phyloP scores from a whole-genome alignment of 2,113 vertebrate genomes.

The Tamias sibiricus region DNA sequence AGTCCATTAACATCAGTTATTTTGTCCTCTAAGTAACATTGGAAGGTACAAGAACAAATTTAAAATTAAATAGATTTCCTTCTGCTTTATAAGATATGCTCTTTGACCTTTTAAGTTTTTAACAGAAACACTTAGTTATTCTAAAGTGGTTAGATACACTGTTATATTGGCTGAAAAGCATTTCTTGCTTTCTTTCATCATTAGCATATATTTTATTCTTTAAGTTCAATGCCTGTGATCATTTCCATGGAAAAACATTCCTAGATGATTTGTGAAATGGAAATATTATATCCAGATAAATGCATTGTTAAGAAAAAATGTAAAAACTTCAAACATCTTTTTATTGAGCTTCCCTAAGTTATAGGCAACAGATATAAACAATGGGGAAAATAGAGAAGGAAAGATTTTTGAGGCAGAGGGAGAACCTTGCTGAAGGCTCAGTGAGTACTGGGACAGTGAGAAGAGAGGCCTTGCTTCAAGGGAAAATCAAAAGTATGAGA shows the following conservation, averaged over 20 bases:
- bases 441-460: not conserved
- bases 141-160: slow-evolving; percentile 42
- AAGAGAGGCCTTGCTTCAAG: not conserved
- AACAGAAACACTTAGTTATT: slow-evolving; percentile 63
- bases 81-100: slow-evolving; percentile 37
- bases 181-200: slow-evolving; percentile 60
- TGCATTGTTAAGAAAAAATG: slow-evolving; percentile 35
- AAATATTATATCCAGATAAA: slow-evolving; percentile 47
- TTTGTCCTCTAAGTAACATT: slow-evolving; percentile 71
- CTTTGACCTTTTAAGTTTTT: slow-evolving; percentile 68
- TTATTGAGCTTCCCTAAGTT: not conserved
- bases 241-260: slow-evolving; percentile 10
- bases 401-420: not conserved
- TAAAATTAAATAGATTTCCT: slow-evolving; percentile 64
- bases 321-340: not conserved
- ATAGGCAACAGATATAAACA: not conserved
- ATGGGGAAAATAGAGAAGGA: not conserved
- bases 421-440: not conserved
- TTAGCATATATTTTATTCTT: slow-evolving; percentile 58
- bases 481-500: not conserved
- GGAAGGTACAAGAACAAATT: slow-evolving; percentile 45
- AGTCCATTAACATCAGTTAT: slow-evolving; percentile 55
- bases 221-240: not conserved
- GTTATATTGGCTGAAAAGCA: slow-evolving; percentile 45
- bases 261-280: slow-evolving; percentile 38